Evolutionary conservation across 2,888 invertebrate genomes (phyloP), one percentile per base, ranked within the genome.

Genomic region (Tipula helvola): DNA sequence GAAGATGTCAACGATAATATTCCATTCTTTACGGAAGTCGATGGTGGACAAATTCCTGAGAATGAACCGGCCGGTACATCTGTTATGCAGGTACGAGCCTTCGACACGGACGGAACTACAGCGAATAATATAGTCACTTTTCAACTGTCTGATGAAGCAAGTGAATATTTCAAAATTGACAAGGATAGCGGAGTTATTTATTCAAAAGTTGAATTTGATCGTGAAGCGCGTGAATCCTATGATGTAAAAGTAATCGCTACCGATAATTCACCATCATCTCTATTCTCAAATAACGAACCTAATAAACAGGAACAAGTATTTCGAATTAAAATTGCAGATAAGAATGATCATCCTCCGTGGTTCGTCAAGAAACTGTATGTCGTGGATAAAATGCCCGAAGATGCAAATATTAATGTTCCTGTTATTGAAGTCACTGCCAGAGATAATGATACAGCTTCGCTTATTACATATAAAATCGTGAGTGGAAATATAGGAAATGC

Each of bases 281-380:
- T 96, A 57, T 93, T 92, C 86, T 92, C 92, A 84, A 93, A 92
- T 44, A 94, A 93, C 0, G 93, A 95, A 89, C 97, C 95, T 86
- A 97, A 97, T 91, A 93, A 93, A 85, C 94, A 94, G 2, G 94
- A 95, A 89, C 97, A 97, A 91, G 95, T 95, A 86, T 97, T 98
- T 90, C 94, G 96, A 88, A 97, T 99, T 89, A 96, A 95, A 90
- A 98, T 99, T 83, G 97, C 97, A 36, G 99, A 99, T 92, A 97
- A 97, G 90, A 99, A 99, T 91, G 99, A 99, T 91, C 99, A 99
- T 91, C 94, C 95, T 28, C 99, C 99, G 0, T 94, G 94, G 89
- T 99, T 99, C 90, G 95, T 95, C n/a, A 93, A 96, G 89, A 91
- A 93, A 0, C 93, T 94, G 5, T 97, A 96, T 90, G 93, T 95